phyloP scores from a whole-genome alignment of 2,888 invertebrate species.

The Platerodrilus igneus region DNA sequence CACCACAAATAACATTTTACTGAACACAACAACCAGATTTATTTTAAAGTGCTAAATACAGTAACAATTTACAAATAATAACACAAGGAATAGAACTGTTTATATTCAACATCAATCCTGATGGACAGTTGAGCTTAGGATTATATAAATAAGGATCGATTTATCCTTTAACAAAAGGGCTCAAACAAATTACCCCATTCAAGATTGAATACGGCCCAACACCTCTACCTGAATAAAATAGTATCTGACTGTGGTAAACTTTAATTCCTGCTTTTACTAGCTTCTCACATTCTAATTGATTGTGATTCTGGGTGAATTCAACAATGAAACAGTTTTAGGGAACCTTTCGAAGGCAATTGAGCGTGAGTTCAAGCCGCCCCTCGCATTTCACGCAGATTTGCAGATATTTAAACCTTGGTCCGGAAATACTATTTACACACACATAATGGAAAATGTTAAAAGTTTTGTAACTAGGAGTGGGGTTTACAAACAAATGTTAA shows the following conservation, averaged over 20 bases:
- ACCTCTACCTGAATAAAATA: conserved; percentile 31
- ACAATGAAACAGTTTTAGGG: conserved; percentile 22
- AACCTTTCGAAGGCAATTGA: conserved; percentile 44
- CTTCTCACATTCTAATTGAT: conserved; percentile 26
- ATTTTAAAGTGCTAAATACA: not conserved
- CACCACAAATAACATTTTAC: not conserved
- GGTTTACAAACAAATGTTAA: too few species aligned
- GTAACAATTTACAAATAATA: not conserved
- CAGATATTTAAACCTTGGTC: conserved; percentile 38
- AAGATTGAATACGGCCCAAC: conserved; percentile 38
- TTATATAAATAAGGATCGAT: conserved; percentile 33
- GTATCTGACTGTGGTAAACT: conserved; percentile 11
- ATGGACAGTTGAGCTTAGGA: conserved; percentile 32
- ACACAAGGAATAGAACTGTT: conserved; percentile 14
- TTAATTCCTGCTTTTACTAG: not conserved
- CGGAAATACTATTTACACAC: conserved; percentile 19
- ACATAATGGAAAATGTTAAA: conserved; percentile 17
- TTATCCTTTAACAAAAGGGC: conserved; percentile 31
- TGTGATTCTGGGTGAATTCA: conserved; percentile 6
- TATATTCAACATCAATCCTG: conserved; percentile 27
- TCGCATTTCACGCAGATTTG: conserved; percentile 47
- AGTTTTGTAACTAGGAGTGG: too few species aligned
- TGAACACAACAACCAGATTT: not conserved
- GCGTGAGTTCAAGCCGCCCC: conserved; percentile 44
- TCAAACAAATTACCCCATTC: conserved; percentile 44